A percentile compares a stretch with the other conserved stretches of the same genome.
Conservation (phyloP, 2,888 invertebrate genomes). For the Bellardia pandia region DNA sequence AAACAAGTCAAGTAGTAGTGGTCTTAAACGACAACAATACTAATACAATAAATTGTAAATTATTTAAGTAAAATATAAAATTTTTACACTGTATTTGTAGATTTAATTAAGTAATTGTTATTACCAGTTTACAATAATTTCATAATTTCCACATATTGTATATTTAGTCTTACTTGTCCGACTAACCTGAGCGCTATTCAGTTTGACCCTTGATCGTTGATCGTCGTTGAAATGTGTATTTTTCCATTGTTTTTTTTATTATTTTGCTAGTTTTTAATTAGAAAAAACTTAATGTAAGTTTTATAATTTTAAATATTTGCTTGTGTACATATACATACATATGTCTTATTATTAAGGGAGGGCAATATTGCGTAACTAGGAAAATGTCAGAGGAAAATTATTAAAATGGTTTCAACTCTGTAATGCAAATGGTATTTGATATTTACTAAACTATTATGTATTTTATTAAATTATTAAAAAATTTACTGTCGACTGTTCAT, state of each 20-base stretch:
- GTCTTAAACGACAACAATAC: background rate
- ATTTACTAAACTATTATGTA: no score
- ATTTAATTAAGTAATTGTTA: slow-evolving; percentile 21
- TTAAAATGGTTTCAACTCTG: background rate
- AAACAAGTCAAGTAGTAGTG: slow-evolving; percentile 9
- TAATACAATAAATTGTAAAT: background rate
- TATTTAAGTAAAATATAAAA: slow-evolving; percentile 4
- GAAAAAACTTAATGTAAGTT: slow-evolving; percentile 27
- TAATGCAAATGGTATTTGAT: no score
- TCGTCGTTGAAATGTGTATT: slow-evolving; percentile 63
- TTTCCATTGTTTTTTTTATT: slow-evolving; percentile 43
- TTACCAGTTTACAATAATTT: slow-evolving; percentile 18
- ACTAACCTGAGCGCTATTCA: slow-evolving; percentile 73
- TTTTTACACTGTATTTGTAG: background rate
- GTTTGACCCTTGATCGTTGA: slow-evolving; percentile 75
- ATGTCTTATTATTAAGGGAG: background rate
- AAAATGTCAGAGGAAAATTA: background rate
- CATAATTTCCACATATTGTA: slow-evolving; percentile 56
- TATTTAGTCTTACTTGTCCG: slow-evolving; percentile 64
- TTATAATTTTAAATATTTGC: slow-evolving; percentile 1
- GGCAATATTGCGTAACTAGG: background rate
- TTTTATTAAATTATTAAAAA: no score
- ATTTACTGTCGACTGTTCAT: no score
- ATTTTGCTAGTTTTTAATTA: slow-evolving; percentile 17
- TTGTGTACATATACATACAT: background rate